Evolutionary conservation across 1,140 invertebrate genomes (phyloP).

Genomic region (Probaryconus sp.): DNA sequence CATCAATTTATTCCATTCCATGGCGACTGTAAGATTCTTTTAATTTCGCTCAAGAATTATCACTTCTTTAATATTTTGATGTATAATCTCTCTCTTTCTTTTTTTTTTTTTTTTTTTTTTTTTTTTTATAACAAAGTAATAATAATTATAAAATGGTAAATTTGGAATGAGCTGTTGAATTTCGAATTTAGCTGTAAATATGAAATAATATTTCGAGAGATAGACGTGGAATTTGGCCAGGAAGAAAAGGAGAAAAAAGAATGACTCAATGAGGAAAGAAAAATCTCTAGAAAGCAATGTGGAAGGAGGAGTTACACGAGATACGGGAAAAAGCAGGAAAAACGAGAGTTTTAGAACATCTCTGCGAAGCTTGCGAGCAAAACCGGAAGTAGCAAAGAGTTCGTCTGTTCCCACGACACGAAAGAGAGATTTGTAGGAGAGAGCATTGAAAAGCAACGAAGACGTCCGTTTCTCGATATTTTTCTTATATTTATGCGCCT

Average conservation of each 20-base stretch:
- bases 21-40: constrained; percentile 9
- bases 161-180: too few species aligned
- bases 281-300: constrained; percentile 37
- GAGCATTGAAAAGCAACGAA: constrained; percentile 47
- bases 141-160: too few species aligned
- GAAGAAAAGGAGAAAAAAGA: constrained; percentile 26
- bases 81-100: too few species aligned
- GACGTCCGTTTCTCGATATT: constrained; percentile 39
- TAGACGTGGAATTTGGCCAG: neutral
- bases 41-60: too few species aligned
- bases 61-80: too few species aligned
- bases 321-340: constrained; percentile 46
- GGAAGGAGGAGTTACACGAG: constrained; percentile 47
- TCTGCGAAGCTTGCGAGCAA: constrained; percentile 34
- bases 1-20: constrained; percentile 26
- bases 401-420: constrained; percentile 57
- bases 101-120: too few species aligned
- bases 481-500: constrained; percentile 12
- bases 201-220: constrained; percentile 9
- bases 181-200: constrained; percentile 43
- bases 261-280: constrained; percentile 54
- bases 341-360: constrained; percentile 49
- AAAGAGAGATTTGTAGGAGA: constrained; percentile 55
- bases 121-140: too few species aligned
- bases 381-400: constrained; percentile 56